Evolutionary conservation across 2,113 vertebrate genomes (phyloP).

Genomic region (Mungos mungo): DNA sequence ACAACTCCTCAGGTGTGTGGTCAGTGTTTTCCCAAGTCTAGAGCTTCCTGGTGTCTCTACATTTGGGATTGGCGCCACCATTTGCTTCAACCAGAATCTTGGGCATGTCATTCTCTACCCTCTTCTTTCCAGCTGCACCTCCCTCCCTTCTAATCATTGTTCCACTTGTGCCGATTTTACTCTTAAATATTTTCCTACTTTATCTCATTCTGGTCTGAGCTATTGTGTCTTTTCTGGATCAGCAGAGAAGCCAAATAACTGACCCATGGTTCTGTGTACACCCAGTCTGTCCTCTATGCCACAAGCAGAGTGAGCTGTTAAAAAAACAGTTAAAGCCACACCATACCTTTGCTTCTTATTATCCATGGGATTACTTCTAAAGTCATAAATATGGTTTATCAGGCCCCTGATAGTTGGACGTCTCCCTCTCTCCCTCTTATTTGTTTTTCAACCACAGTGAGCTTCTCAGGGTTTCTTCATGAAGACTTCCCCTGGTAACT

Average conservation of each 20-base stretch:
- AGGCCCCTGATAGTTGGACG: not conserved
- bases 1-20: not conserved
- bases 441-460: not conserved
- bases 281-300: not conserved
- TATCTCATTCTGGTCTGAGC: not conserved
- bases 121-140: not conserved
- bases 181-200: not conserved
- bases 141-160: not conserved
- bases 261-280: too few relatives aligned
- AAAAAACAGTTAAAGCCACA: not conserved
- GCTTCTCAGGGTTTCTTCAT: not conserved
- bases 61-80: not conserved
- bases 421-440: too few relatives aligned
- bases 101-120: not conserved
- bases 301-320: not conserved
- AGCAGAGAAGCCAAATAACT: not conserved
- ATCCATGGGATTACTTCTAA: not conserved
- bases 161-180: not conserved
- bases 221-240: not conserved
- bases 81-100: not conserved
- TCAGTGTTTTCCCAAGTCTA: not conserved
- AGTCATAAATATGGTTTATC: not conserved
- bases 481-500: not conserved
- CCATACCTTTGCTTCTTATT: not conserved
- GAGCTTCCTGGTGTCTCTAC: not conserved